Evolutionary conservation across 2,113 vertebrate species (phyloP).

Genomic region (Chlamydotis undulata): DNA sequence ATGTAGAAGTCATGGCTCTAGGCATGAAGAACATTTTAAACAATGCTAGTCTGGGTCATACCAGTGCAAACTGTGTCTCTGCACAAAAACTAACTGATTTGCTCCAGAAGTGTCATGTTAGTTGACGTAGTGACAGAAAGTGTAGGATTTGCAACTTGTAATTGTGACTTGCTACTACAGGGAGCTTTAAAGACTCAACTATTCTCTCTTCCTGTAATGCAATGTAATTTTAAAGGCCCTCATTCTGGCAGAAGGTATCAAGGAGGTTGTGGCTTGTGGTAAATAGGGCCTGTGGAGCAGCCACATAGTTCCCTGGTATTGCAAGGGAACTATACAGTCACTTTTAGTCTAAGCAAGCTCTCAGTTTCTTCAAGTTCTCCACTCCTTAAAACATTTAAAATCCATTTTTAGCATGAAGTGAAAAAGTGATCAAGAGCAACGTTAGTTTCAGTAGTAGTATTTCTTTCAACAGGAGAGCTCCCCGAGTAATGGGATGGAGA

Average conservation of each 20-base stretch:
- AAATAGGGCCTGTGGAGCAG: not conserved
- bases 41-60: rapidly evolving
- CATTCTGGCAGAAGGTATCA: not conserved
- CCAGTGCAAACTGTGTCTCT: not conserved
- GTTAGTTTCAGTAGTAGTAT: not conserved
- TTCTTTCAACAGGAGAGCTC: not conserved
- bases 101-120: not conserved
- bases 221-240: not conserved
- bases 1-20: not conserved
- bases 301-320: not conserved
- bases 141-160: not conserved
- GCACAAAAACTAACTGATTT: not conserved
- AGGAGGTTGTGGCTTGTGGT: not conserved
- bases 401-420: not conserved
- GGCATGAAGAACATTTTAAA: not conserved
- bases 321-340: not conserved
- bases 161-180: not conserved
- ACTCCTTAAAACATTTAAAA: not conserved
- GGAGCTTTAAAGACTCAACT: not conserved
- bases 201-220: not conserved
- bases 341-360: not conserved
- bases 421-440: not conserved
- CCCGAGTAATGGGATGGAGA: not conserved
- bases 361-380: not conserved
- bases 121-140: not conserved